A percentile compares a stretch with the other conserved stretches of the same genome.
phyloP scores from a whole-genome alignment of 2,797 vertebrate species.

The Lagodon rhomboides region DNA sequence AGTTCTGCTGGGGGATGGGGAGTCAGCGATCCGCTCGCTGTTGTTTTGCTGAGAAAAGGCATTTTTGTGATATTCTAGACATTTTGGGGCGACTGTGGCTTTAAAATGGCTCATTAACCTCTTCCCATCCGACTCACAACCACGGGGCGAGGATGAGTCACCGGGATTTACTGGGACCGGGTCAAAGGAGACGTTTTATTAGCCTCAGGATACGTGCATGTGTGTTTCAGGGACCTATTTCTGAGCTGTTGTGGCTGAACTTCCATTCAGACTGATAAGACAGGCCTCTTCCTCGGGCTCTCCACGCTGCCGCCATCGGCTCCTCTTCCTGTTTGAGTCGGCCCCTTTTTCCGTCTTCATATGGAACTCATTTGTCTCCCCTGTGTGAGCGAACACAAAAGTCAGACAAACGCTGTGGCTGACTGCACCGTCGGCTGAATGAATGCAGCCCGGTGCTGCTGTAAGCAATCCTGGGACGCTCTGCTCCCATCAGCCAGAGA shows the following conservation, averaged over 20 bases:
- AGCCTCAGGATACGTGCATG: slow-evolving; percentile 29
- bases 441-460: slow-evolving; percentile 52
- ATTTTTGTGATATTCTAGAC: slow-evolving; percentile 43
- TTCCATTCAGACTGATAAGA: slow-evolving; percentile 61
- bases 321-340: slow-evolving; percentile 58
- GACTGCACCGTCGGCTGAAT: slow-evolving; percentile 58
- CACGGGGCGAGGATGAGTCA: slow-evolving; percentile 39
- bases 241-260: slow-evolving; percentile 19
- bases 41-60: slow-evolving; percentile 43
- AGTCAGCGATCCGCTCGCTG: not conserved
- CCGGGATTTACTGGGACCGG: slow-evolving; percentile 54
- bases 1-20: too few species aligned
- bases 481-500: slow-evolving; percentile 54
- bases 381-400: slow-evolving; percentile 55
- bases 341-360: slow-evolving; percentile 64
- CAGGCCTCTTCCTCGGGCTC: slow-evolving; percentile 51
- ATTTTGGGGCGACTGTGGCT: slow-evolving; percentile 42
- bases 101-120: slow-evolving; percentile 60
- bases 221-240: slow-evolving; percentile 31
- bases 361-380: slow-evolving; percentile 77
- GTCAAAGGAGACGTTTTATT: slow-evolving; percentile 64
- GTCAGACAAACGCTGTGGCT: slow-evolving; percentile 46
- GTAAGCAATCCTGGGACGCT: slow-evolving; percentile 57
- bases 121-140: slow-evolving; percentile 43
- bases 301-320: slow-evolving; percentile 43